Base-by-base conservation (phyloP, 2,888 invertebrate genomes). In the Sclerodermus sp. region DNA sequence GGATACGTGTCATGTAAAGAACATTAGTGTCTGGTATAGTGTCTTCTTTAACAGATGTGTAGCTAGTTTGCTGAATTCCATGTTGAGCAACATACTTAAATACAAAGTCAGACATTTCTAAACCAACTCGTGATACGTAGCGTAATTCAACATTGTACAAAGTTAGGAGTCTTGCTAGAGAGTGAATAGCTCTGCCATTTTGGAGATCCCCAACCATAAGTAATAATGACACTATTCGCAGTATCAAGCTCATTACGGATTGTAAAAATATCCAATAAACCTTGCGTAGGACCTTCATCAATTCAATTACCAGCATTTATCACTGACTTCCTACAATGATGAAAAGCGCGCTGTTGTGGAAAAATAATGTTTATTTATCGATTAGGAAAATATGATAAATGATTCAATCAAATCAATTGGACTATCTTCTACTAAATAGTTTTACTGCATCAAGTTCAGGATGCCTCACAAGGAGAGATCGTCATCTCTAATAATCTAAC, bases 201-300 rank as follows among this genome's bases (percentile, higher is more conserved):
- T 95, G 96, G 62, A 99, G 82, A 79, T 99, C 99, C 4, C 99
- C 99, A 15, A 98, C 97, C 88, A 99, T 89, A 0, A n/a, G 98
- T 98, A 45, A 99, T 95, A 0, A 93, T 96, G 9, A 99, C 82
- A 0, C 95, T 95, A 74, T 99, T 98, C 0, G 99, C 97, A 0
- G 98, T 99, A 63, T 98, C 98, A 55, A 99, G 94, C 82, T 99
- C 98, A 80, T 99, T 96, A 57, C 98, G 85, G 66, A 99, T 99
- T 4, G 99, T 98, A 74, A 97, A 99, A 2, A 98, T 87, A 73
- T 99, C 99, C 9, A 99, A 82, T 12, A 99, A 81, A 0, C 99
- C 99, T 82, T 99, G 99, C 0, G 96, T 96, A 0, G 99, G 99
- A 79, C 97, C 96, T 76, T 97, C 96, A 0, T 96, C 96, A 1